Conservation (phyloP, 2,797 vertebrate genomes). For the Melanotaenia trifasciata region DNA sequence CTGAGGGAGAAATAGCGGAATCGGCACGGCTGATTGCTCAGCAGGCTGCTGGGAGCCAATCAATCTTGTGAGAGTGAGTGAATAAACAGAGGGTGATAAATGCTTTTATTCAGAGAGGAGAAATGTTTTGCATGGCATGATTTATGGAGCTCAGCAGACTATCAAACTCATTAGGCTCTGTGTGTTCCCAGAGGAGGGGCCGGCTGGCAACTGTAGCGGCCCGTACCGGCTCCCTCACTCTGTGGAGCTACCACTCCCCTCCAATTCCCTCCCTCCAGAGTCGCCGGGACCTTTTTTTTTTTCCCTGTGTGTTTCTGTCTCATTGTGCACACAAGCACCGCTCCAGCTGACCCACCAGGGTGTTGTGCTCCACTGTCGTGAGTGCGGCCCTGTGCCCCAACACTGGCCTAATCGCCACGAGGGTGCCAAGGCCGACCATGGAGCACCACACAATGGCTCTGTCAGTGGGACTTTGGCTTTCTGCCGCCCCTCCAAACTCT, state of each 20-base stretch:
- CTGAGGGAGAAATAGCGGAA: constrained; percentile 74
- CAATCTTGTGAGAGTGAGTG: constrained; percentile 98
- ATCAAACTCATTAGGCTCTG: constrained; percentile 99
- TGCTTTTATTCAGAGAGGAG: constrained; percentile 99
- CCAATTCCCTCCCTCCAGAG: constrained; percentile 45
- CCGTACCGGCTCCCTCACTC: constrained; percentile 64
- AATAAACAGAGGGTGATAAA: constrained; percentile 99
- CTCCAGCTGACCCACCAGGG: constrained; percentile 58
- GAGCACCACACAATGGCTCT: constrained; percentile 49
- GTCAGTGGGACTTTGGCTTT: constrained; percentile 60
- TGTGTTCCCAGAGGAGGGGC: constrained; percentile 94
- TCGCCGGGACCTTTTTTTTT: constrained; percentile 36
- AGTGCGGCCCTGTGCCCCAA: constrained; percentile 41
- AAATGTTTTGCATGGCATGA: constrained; percentile 99
- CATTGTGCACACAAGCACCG: constrained; percentile 49
- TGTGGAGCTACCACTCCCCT: constrained; percentile 54
- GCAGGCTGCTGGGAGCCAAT: constrained; percentile 92
- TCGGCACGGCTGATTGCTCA: constrained; percentile 91
- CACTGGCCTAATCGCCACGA: constrained; percentile 39
- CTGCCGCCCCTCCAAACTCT: constrained; percentile 21
- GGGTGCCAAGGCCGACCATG: constrained; percentile 38
- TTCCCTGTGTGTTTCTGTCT: constrained; percentile 45
- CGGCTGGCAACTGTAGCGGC: constrained; percentile 84
- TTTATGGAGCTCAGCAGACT: constrained; percentile 99
- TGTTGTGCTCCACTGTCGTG: constrained; percentile 42